Evolutionary conservation across 2,797 vertebrate genomes (phyloP).

Genomic region (Chloroceryle inda): DNA sequence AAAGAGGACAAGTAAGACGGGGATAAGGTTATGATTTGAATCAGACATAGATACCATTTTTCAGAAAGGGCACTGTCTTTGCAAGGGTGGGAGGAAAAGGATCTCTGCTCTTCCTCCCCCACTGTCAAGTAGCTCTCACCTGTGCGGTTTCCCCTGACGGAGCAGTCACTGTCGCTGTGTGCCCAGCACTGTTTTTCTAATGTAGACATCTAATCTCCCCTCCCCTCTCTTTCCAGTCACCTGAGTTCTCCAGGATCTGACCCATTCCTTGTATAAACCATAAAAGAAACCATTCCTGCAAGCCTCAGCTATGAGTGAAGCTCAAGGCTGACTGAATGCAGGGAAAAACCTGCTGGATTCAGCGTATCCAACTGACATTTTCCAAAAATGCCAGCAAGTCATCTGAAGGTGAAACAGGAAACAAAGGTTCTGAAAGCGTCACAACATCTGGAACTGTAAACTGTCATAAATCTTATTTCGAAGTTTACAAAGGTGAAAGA

Average conservation of each 20-base stretch:
- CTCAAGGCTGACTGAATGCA: neutral
- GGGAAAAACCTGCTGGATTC: neutral
- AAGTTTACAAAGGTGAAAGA: neutral
- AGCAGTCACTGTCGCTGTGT: accelerated
- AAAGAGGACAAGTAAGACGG: neutral
- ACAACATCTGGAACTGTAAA: neutral
- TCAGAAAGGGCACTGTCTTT: neutral
- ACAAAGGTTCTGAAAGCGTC: neutral
- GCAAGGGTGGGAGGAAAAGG: neutral
- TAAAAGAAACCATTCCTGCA: neutral
- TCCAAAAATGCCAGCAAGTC: neutral
- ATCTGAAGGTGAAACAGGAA: neutral
- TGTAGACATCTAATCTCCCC: accelerated
- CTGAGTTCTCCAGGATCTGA: neutral
- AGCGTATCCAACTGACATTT: neutral
- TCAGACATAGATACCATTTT: neutral
- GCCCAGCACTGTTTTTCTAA: neutral
- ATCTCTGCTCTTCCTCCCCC: neutral
- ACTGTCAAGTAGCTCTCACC: neutral
- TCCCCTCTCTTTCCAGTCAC: neutral
- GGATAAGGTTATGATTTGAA: neutral
- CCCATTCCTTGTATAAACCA: neutral
- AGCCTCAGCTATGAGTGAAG: neutral
- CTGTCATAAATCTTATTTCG: neutral
- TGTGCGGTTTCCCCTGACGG: accelerated